phyloP scores from a whole-genome alignment of 1,140 invertebrate genomes.

The Megalopta genalis region DNA sequence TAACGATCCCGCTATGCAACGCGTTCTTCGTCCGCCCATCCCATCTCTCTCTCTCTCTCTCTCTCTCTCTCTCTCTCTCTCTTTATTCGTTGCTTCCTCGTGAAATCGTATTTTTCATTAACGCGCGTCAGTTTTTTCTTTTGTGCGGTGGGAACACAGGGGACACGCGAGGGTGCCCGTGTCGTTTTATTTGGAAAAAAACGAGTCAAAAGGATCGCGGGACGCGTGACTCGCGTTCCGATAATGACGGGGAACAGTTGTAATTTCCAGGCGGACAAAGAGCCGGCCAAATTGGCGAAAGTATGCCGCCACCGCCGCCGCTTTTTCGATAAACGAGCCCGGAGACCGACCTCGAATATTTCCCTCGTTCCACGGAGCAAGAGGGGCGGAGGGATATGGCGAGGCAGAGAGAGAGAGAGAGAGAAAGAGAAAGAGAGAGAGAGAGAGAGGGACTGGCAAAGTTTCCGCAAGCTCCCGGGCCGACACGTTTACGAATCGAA shows the following conservation, averaged over 20 bases:
- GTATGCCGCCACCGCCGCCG: constrained; percentile 66
- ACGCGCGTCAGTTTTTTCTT: constrained; percentile 9
- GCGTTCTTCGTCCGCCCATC: too few relatives aligned
- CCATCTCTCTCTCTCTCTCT: too few relatives aligned
- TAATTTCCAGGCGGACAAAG: constrained; percentile 75
- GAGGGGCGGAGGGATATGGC: too few relatives aligned
- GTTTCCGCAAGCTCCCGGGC: too few relatives aligned
- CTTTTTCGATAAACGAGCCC: constrained; percentile 39
- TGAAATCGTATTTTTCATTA: constrained; percentile 16
- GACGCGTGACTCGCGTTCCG: constrained; percentile 72
- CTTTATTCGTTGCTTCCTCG: too few relatives aligned
- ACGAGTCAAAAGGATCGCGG: constrained; percentile 75
- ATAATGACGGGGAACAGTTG: constrained; percentile 78
- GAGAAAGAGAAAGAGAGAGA: too few relatives aligned
- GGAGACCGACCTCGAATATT: constrained; percentile 1
- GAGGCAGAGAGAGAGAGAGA: too few relatives aligned
- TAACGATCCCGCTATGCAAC: too few relatives aligned
- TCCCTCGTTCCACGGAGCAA: too few relatives aligned
- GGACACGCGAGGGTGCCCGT: constrained; percentile 8
- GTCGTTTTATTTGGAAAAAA: constrained; percentile 58
- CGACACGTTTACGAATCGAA: neutral
- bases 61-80: too few relatives aligned
- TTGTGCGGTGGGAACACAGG: too few relatives aligned
- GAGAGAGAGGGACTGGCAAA: too few relatives aligned
- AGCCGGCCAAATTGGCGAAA: constrained; percentile 60